A percentile compares a stretch with the other conserved stretches of the same genome.
phyloP scores from a whole-genome alignment of 2,113 vertebrate species.

The Pteropus alecto region DNA sequence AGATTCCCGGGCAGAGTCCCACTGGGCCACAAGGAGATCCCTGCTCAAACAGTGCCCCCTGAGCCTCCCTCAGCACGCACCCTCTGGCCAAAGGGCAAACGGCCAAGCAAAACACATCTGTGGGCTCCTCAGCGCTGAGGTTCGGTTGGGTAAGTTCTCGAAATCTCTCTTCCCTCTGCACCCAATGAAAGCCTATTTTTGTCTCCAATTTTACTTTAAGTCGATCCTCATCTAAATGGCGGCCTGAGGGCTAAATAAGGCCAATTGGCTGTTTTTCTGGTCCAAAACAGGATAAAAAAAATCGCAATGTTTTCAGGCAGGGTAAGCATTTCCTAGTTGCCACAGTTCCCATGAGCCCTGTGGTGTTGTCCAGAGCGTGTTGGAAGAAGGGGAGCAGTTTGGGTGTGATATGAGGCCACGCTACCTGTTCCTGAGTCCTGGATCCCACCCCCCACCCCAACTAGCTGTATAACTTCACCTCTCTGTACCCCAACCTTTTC shows the following conservation, averaged over 20 bases:
- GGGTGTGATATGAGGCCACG: fast-evolving
- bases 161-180: not conserved
- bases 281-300: not conserved
- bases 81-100: not conserved
- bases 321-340: not conserved
- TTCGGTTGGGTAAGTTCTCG: not conserved
- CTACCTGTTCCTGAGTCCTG: not conserved
- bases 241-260: not conserved
- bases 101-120: not conserved
- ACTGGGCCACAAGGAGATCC: not conserved
- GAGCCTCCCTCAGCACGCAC: not conserved
- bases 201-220: not conserved
- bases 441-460: not conserved
- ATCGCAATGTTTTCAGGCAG: not conserved
- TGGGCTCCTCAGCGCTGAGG: fast-evolving
- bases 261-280: not conserved
- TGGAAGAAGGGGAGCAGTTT: not conserved
- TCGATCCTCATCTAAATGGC: not conserved
- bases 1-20: not conserved
- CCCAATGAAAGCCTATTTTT: slow-evolving; percentile 35
- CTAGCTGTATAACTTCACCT: not conserved
- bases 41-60: fast-evolving
- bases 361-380: not conserved
- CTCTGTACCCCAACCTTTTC: not conserved
- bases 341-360: not conserved